phyloP scores from a whole-genome alignment of 2,888 invertebrate genomes.

The Amphipyra berbera region DNA sequence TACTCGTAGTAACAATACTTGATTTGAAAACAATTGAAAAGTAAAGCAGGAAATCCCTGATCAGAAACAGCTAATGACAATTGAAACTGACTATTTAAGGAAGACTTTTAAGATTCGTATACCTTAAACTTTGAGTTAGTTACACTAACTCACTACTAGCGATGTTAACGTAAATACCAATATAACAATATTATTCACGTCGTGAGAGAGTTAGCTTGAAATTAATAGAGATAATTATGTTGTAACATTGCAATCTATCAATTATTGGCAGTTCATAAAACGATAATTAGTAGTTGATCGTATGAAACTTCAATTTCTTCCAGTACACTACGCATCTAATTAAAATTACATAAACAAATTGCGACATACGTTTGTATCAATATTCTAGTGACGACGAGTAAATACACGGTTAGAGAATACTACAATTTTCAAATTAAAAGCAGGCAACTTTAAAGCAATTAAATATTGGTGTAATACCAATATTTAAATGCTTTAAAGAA shows the following conservation, averaged over 20 bases:
- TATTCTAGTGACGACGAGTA: constrained; percentile 4
- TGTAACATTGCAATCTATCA: constrained; percentile 21
- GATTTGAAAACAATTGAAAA: too few relatives aligned
- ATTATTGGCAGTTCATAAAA: constrained; percentile 17
- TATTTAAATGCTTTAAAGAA: too few relatives aligned
- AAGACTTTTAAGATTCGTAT: too few relatives aligned
- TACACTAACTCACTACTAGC: too few relatives aligned
- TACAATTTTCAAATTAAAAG: constrained; percentile 24
- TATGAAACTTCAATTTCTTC: constrained; percentile 21
- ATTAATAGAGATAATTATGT: constrained; percentile 18
- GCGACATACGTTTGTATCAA: constrained; percentile 14
- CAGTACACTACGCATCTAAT: constrained; percentile 15
- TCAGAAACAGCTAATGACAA: too few relatives aligned
- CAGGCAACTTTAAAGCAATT: constrained; percentile 19
- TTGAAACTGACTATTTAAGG: too few relatives aligned
- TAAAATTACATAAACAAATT: constrained; percentile 33
- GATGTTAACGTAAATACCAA: neutral
- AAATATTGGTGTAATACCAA: constrained; percentile 18
- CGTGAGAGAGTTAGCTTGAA: constrained; percentile 12
- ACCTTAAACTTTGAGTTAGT: too few relatives aligned
- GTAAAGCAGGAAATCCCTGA: too few relatives aligned
- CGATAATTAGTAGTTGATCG: constrained; percentile 28
- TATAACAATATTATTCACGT: constrained; percentile 18
- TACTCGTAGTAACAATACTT: too few relatives aligned
- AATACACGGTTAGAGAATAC: constrained; percentile 3